These are phyloP conservation scores for Syndactyla subalaris DNA, from an alignment of 2,797 vertebrate species.

Conservation along the genomic window DNA sequence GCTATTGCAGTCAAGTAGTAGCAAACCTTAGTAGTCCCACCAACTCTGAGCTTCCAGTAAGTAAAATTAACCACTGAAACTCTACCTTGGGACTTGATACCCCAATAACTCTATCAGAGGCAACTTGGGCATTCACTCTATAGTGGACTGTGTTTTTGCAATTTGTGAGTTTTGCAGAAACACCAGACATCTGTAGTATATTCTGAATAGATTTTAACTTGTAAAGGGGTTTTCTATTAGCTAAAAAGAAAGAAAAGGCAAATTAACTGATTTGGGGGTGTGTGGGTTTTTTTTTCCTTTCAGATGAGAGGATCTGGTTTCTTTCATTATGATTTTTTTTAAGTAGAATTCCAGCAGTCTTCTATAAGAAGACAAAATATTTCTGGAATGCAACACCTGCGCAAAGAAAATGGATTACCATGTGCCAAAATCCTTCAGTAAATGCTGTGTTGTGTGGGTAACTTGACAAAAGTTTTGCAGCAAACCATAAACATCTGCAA, in stretches of 20 bases:
- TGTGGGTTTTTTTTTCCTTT: background rate
- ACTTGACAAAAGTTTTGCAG: constrained; percentile 38
- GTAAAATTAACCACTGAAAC: background rate
- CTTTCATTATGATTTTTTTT: constrained; percentile 5
- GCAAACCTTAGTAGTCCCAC: background rate
- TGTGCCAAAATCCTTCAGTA: constrained; percentile 11
- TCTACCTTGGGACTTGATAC: background rate
- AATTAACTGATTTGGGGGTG: background rate
- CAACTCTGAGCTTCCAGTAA: background rate
- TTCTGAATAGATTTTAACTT: constrained; percentile 47
- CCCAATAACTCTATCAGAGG: background rate
- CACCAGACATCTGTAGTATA: background rate
- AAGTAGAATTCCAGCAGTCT: constrained; percentile 71
- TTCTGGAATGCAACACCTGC: constrained; percentile 77
- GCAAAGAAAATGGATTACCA: constrained; percentile 55
- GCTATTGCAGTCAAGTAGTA: accelerated
- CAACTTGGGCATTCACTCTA: background rate
- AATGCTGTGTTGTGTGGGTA: constrained; percentile 38
- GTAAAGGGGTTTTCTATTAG: background rate
- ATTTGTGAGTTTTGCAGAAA: constrained; percentile 16
- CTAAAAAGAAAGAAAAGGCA: background rate
- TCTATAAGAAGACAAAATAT: constrained; percentile 70
- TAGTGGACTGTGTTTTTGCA: background rate
- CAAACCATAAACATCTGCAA: constrained; percentile 57
- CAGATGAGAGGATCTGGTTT: constrained; percentile 36